phyloP scores from a whole-genome alignment of 2,888 invertebrate genomes.

The Drosophila differens region DNA sequence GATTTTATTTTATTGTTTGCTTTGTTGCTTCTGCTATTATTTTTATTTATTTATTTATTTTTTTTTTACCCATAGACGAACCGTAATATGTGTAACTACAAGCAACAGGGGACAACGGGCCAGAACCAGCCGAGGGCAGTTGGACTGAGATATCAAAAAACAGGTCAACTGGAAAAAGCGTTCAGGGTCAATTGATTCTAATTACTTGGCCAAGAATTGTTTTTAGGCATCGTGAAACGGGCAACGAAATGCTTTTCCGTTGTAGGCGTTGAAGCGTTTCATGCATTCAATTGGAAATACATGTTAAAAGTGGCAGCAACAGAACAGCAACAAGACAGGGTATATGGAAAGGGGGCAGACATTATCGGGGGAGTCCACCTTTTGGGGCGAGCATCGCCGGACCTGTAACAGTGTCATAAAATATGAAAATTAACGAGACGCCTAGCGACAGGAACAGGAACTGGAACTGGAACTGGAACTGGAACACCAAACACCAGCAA shows the following conservation, averaged over 20 bases:
- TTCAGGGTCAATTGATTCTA: constrained; percentile 74
- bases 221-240: constrained; percentile 22
- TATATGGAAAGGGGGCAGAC: neutral
- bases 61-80: neutral
- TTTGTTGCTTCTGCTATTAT: constrained; percentile 13
- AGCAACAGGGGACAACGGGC: neutral
- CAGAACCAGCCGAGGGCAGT: too few relatives aligned
- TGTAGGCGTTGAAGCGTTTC: constrained; percentile 58
- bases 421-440: constrained; percentile 29
- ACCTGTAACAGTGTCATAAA: constrained; percentile 16
- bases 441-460: constrained; percentile 10
- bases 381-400: constrained; percentile 1
- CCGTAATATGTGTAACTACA: constrained; percentile 23
- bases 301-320: constrained; percentile 13
- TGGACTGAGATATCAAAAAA: constrained; percentile 56
- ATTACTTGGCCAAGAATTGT: constrained; percentile 57
- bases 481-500: constrained; percentile 1
- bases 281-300: constrained; percentile 62
- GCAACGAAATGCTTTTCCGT: constrained; percentile 16
- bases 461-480: neutral
- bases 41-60: neutral
- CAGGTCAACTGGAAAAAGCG: constrained; percentile 71
- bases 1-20: constrained; percentile 49
- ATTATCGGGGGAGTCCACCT: constrained; percentile 11
- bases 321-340: neutral